Conservation (phyloP, 2,888 invertebrate genomes). For the Hypsopygia costalis region DNA sequence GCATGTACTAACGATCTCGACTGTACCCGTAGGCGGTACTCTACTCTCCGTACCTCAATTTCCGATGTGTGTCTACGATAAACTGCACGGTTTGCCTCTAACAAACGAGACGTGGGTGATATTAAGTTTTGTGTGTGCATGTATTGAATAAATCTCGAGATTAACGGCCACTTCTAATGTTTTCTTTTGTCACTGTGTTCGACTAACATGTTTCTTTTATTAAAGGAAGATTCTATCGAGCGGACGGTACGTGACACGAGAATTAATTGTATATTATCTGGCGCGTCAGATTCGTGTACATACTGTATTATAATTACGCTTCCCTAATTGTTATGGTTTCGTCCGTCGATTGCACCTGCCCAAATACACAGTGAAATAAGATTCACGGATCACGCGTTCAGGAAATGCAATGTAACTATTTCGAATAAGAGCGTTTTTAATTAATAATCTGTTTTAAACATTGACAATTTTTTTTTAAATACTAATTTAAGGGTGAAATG, state of each 20-base stretch:
- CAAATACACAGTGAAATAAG: neutral
- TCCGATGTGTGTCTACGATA: too few relatives aligned
- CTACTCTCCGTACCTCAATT: too few relatives aligned
- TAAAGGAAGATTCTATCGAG: conserved; percentile 5
- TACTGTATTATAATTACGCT: neutral
- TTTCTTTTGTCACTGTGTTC: conserved; percentile 20
- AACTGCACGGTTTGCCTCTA: conserved; percentile 8
- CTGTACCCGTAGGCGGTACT: neutral
- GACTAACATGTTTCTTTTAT: conserved; percentile 22
- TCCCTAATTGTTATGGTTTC: neutral
- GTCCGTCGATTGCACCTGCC: conserved; percentile 5
- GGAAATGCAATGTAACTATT: neutral
- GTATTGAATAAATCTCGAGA: conserved; percentile 12
- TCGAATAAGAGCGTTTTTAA: neutral
- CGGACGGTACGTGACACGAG: neutral
- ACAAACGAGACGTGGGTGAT: conserved; percentile 3
- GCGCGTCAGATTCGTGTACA: conserved; percentile 3
- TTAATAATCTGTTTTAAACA: too few relatives aligned
- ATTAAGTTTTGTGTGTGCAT: conserved; percentile 27
- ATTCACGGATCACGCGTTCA: neutral
- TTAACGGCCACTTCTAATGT: conserved; percentile 21
- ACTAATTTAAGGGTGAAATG: too few relatives aligned
- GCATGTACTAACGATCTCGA: conserved; percentile 39
- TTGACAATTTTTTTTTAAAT: too few relatives aligned
- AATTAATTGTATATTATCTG: neutral